Evolutionary conservation across 2,888 invertebrate species (phyloP).

Genomic region (Suillia variegata): DNA sequence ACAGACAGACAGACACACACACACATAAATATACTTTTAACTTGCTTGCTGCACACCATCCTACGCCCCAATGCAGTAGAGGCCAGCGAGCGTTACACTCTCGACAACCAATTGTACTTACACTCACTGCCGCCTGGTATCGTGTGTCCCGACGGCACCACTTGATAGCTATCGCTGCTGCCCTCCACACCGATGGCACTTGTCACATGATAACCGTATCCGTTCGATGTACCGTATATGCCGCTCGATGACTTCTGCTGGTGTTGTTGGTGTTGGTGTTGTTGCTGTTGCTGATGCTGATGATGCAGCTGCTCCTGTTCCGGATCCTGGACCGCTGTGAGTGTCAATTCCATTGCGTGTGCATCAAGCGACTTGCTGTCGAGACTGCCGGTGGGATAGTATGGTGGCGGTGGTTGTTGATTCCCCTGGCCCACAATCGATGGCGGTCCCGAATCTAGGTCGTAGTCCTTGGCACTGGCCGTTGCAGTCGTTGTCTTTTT

Average conservation of each 20-base stretch:
- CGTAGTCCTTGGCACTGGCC: slow-evolving; percentile 43
- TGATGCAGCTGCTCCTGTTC: slow-evolving; percentile 47
- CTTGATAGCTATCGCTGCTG: slow-evolving; percentile 58
- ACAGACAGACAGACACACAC: no score
- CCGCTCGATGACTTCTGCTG: slow-evolving; percentile 30
- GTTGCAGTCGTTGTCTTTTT: slow-evolving; percentile 37
- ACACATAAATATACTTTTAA: no score
- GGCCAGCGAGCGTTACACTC: neutral
- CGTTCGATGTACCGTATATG: slow-evolving; percentile 41
- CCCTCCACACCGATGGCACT: slow-evolving; percentile 54
- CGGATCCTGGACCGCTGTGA: slow-evolving; percentile 47
- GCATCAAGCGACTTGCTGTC: slow-evolving; percentile 51
- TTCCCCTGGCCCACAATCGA: slow-evolving; percentile 37
- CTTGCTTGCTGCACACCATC: no score
- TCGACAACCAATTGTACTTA: slow-evolving; percentile 39
- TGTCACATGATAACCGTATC: slow-evolving; percentile 57
- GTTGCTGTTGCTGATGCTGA: slow-evolving; percentile 18
- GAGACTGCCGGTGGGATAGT: slow-evolving; percentile 47
- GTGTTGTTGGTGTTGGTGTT: slow-evolving; percentile 31
- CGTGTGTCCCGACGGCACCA: slow-evolving; percentile 47
- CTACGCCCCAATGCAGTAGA: no score
- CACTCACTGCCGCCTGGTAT: slow-evolving; percentile 43
- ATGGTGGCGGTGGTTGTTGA: slow-evolving; percentile 50
- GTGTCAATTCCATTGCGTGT: slow-evolving; percentile 48
- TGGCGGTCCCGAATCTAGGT: slow-evolving; percentile 44